These are phyloP conservation scores for Papilio machaon DNA, from an alignment of 1,140 invertebrate species.

Conservation along the genomic window DNA sequence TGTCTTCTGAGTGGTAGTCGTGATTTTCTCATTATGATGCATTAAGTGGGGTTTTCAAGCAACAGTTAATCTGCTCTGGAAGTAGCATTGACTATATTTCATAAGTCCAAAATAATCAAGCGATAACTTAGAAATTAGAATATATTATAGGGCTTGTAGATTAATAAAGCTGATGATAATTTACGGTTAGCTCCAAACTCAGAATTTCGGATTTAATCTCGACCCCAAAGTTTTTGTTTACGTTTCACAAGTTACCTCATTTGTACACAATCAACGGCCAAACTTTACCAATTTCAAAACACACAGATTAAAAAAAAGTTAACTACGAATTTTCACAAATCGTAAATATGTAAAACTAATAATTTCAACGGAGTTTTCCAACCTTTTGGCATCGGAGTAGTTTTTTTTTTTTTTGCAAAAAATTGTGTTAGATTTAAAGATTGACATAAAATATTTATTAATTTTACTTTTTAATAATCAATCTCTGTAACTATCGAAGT, in stretches of 20 bases:
- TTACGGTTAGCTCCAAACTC: neutral
- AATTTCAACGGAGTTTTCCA: too few species aligned
- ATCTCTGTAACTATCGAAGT: too few species aligned
- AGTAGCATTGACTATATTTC: too few species aligned
- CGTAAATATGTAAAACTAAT: neutral
- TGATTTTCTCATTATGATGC: too few species aligned
- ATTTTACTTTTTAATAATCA: too few species aligned
- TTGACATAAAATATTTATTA: too few species aligned
- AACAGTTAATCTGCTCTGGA: neutral
- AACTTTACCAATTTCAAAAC: conserved; percentile 11
- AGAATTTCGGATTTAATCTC: conserved; percentile 6
- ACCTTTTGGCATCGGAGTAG: too few species aligned
- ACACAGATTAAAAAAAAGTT: neutral
- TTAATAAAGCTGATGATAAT: conserved; percentile 10
- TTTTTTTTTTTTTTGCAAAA: too few species aligned
- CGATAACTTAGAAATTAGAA: neutral
- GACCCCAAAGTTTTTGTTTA: conserved; percentile 21
- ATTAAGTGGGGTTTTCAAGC: too few species aligned
- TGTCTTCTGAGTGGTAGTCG: too few species aligned
- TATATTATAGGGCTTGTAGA: neutral
- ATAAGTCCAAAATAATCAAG: neutral
- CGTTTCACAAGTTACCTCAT: conserved; percentile 13
- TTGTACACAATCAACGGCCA: conserved; percentile 11
- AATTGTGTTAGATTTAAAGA: too few species aligned
- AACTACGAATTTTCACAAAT: neutral